Evolutionary conservation across 2,113 vertebrate species (phyloP).

Genomic region (Sprattus sprattus): DNA sequence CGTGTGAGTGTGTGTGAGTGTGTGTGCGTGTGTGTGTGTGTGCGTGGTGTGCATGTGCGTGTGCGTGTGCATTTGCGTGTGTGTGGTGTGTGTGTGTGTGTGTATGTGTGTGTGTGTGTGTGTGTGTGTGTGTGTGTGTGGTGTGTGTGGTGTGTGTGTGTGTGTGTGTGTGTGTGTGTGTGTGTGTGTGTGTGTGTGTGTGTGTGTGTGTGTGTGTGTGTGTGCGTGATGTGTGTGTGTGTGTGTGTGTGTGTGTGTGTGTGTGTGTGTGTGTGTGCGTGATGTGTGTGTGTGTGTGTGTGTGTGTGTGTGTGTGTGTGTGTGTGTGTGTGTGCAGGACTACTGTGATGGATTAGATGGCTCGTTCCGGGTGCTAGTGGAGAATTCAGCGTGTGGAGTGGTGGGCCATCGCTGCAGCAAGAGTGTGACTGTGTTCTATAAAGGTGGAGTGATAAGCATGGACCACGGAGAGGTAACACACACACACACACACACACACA

Average conservation of each 20-base stretch:
- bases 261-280: neutral
- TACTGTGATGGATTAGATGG: conserved; percentile 78
- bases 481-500: conserved; percentile 10
- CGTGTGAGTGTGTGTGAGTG: too few species aligned
- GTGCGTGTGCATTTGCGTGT: too few species aligned
- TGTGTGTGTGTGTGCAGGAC: conserved; percentile 70
- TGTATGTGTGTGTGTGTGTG: too few species aligned
- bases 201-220: neutral
- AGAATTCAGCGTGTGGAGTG: conserved; percentile 84
- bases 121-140: too few species aligned
- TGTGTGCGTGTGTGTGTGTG: neutral
- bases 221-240: neutral
- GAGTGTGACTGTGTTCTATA: conserved; percentile 77
- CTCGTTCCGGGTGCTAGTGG: conserved; percentile 85
- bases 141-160: too few species aligned
- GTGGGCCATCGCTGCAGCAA: conserved; percentile 85
- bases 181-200: neutral
- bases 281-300: neutral
- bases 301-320: conserved; percentile 9
- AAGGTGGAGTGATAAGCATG: conserved; percentile 81
- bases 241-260: conserved; percentile 12
- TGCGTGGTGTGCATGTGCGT: too few species aligned
- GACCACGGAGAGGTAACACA: conserved; percentile 76
- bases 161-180: too few species aligned
- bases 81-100: too few species aligned